Base-by-base conservation (phyloP, 2,797 vertebrate genomes). In the Anguilla marmorata region DNA sequence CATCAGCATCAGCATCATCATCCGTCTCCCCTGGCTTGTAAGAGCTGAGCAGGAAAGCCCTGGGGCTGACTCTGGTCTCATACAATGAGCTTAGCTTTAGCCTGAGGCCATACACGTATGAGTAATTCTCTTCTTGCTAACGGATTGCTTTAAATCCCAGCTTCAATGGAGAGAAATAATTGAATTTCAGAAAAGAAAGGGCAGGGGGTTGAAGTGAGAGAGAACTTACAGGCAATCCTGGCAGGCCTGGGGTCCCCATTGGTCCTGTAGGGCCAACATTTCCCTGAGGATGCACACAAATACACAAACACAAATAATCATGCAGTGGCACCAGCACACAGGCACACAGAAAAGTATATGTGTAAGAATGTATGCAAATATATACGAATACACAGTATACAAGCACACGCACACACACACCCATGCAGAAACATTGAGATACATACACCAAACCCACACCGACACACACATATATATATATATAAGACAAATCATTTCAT, bases 191-290 rank as follows among this genome's bases (percentile, higher is more conserved):
- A 24, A 52, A 41, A 37, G 37, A 79, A 41, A 82, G 79, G 21
- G 45, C 24, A n/a, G 45, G 50, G 48, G 45, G 58, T 63, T 66
- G 52, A 33, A 52, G 45, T 21, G 63, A 45, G 6, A 88, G 21
- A 3, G 0, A 19, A 93, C 96, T 95, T 95, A 97, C 97, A 66
- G 90, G 95, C 14, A 91, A 85, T 14, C 97, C 97, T 0, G 94
- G 96, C 1, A 94, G 88, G 11, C 97, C 97, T 0, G 93, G 89
- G 12, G 89, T 89, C 11, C 97, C 97, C 85, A 21, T 72, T 0
- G 92, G 87, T n/a, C 97, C 97, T 0, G 91, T 88, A 12, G 92
- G 93, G 2, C 97, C 97, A 6, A 91, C 88, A 85, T 94, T 91
- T 16, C 97, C 97, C 97, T 97, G 86, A 54, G 66, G 63, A 88